Evolutionary conservation across 2,888 invertebrate species (phyloP).

Genomic region (Magallana nippona): DNA sequence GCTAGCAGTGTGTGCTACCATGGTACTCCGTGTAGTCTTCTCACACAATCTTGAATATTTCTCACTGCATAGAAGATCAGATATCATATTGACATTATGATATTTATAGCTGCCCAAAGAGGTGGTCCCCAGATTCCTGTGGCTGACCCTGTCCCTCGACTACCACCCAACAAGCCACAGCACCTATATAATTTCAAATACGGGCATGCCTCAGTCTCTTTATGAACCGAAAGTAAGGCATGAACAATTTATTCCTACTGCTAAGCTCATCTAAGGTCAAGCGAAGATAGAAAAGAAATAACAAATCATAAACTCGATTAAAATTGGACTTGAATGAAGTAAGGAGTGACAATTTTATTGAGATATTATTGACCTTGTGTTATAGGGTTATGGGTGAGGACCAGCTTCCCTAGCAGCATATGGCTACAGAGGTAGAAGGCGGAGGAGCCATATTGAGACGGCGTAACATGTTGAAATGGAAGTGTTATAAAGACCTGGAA

Average conservation of each 20-base stretch:
- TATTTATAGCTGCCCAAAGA: not conserved
- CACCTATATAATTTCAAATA: conserved; percentile 38
- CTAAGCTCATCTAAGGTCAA: no score
- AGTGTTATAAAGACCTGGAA: conserved; percentile 96
- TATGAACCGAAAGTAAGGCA: conserved; percentile 37
- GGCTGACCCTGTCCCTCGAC: conserved; percentile 20
- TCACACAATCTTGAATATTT: no score
- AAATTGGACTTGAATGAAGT: not conserved
- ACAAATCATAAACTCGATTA: not conserved
- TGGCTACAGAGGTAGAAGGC: conserved; percentile 55
- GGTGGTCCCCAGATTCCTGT: conserved; percentile 37
- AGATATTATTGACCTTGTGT: not conserved
- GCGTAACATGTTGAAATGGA: conserved; percentile 86
- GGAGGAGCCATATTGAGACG: conserved; percentile 61
- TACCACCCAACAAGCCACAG: conserved; percentile 12
- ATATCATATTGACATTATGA: not conserved
- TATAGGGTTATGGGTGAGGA: not conserved
- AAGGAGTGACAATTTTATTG: no score
- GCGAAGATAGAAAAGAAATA: not conserved
- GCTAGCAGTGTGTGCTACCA: not conserved
- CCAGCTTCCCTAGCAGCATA: conserved; percentile 53
- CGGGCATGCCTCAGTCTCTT: conserved; percentile 47
- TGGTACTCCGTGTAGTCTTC: no score
- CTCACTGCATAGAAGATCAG: not conserved
- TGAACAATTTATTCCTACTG: not conserved